phyloP scores from a whole-genome alignment of 2,113 vertebrate species.

The Platichthys stellatus region DNA sequence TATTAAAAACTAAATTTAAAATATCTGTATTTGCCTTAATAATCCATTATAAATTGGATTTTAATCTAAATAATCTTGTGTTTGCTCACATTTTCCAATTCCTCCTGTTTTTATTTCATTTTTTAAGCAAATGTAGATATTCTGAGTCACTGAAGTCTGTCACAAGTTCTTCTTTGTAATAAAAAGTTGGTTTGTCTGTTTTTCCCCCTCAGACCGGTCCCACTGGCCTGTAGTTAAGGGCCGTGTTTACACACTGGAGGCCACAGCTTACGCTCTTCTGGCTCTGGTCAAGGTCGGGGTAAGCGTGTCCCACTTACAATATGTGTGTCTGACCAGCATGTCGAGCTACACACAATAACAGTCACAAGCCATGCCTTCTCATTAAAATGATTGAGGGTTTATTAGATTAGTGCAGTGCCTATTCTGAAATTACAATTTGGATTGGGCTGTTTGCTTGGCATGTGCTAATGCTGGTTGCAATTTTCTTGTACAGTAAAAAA shows the following conservation, averaged over 20 bases:
- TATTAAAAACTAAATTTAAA: too few relatives aligned
- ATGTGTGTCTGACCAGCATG: not conserved
- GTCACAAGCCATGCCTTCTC: not conserved
- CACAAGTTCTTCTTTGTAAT: not conserved
- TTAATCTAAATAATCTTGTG: not conserved
- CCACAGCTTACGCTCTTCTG: slow-evolving; percentile 89
- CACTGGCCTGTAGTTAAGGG: slow-evolving; percentile 80
- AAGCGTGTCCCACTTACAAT: not conserved
- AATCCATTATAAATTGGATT: too few relatives aligned
- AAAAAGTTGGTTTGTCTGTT: slow-evolving; percentile 16
- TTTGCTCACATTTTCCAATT: not conserved
- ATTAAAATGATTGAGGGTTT: not conserved
- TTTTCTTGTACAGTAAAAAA: too few relatives aligned
- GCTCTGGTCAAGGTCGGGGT: slow-evolving; percentile 81
- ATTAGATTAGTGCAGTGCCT: not conserved
- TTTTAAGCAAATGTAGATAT: not conserved
- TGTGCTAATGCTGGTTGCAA: too few relatives aligned
- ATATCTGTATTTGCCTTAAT: too few relatives aligned
- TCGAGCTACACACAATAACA: not conserved
- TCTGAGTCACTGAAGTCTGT: not conserved
- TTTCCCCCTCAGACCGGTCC: slow-evolving; percentile 56
- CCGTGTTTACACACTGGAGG: slow-evolving; percentile 84
- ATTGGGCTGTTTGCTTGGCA: too few relatives aligned
- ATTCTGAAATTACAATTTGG: too few relatives aligned
- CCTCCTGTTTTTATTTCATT: too few relatives aligned